phyloP scores from a whole-genome alignment of 2,888 invertebrate genomes.

The Tetranychus piercei region DNA sequence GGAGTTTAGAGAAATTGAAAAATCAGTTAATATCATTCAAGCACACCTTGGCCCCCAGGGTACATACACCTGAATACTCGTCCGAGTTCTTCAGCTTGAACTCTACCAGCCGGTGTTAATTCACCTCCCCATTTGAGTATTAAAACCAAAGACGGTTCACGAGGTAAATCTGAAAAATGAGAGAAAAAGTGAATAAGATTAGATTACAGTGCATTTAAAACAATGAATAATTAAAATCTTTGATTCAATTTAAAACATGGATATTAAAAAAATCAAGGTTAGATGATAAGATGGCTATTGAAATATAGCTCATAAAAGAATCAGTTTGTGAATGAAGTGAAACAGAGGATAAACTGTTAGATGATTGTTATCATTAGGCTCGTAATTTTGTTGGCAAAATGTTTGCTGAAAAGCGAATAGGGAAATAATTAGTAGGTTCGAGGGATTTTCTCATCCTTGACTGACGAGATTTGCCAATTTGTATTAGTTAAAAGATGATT shows the following conservation, averaged over 20 bases:
- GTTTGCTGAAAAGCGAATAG: too few relatives aligned
- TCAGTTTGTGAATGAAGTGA: too few relatives aligned
- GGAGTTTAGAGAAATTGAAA: conserved; percentile 8
- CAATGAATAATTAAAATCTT: too few relatives aligned
- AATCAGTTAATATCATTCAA: background rate
- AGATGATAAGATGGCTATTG: background rate
- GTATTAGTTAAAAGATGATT: too few relatives aligned
- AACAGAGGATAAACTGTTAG: too few relatives aligned
- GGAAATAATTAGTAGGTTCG: too few relatives aligned
- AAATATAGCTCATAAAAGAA: too few relatives aligned
- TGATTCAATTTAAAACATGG: too few relatives aligned
- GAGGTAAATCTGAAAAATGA: conserved; percentile 47
- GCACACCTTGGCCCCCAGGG: conserved; percentile 67
- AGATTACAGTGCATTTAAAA: background rate
- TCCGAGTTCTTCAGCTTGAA: conserved; percentile 91
- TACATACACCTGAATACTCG: conserved; percentile 98
- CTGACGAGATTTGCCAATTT: too few relatives aligned
- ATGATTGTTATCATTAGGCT: too few relatives aligned
- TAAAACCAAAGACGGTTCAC: conserved; percentile 80
- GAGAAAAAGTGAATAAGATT: background rate
- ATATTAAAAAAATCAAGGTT: background rate
- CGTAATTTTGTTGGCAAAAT: too few relatives aligned
- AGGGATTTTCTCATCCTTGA: too few relatives aligned
- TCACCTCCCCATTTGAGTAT: conserved; percentile 99
- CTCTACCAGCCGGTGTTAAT: conserved; percentile 87